Percentiles rank a stretch among this genome's conserved stretches.
Conservation (phyloP, 2,888 invertebrate species). For the Tortricodes alternella region DNA sequence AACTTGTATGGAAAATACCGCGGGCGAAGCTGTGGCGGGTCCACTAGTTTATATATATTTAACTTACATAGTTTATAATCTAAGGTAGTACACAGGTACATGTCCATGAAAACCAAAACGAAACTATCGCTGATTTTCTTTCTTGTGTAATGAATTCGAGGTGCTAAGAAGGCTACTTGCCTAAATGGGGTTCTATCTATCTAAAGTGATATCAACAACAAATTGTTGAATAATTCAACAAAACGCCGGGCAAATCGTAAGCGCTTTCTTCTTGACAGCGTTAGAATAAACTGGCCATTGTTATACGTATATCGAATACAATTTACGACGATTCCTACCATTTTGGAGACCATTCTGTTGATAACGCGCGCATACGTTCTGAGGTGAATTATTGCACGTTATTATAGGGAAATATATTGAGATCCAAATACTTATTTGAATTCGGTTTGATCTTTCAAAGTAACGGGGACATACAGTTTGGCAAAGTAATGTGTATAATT, state of each 20-base stretch:
- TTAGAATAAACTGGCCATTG: slow-evolving; percentile 10
- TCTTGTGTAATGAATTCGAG: background rate
- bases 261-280: background rate
- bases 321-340: background rate
- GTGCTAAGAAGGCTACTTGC: background rate
- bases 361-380: background rate
- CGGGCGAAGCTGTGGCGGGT: no score
- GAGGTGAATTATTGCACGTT: slow-evolving; percentile 4
- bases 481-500: no score
- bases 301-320: slow-evolving; percentile 5
- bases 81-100: no score
- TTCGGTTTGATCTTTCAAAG: background rate
- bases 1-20: no score
- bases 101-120: no score
- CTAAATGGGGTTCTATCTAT: background rate
- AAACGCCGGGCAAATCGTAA: slow-evolving; percentile 1
- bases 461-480: no score
- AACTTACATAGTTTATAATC: no score
- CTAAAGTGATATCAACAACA: slow-evolving; percentile 5
- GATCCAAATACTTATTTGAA: background rate
- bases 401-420: slow-evolving; percentile 1
- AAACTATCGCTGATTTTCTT: no score
- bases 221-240: slow-evolving; percentile 17
- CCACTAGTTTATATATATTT: no score
- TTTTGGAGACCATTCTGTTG: slow-evolving; percentile 2